phyloP scores from a whole-genome alignment of 2,113 vertebrate species.

The Sphyrna mokarran region DNA sequence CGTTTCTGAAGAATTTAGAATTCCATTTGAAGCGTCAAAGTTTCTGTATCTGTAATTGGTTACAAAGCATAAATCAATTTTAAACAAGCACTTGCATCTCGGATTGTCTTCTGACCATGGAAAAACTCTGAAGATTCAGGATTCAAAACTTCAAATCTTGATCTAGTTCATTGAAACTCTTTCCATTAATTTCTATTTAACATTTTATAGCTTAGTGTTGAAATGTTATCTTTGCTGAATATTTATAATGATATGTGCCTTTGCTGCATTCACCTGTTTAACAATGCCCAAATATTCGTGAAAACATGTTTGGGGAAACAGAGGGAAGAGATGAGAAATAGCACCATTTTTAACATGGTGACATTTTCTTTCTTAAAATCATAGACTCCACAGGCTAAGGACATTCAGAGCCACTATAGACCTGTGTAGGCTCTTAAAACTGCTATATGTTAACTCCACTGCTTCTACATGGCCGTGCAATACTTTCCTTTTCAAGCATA shows the following conservation, averaged over 20 bases:
- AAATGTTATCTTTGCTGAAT: neutral
- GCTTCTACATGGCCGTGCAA: neutral
- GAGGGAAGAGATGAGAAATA: neutral
- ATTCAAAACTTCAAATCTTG: no score
- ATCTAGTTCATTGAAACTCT: neutral
- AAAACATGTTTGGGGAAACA: neutral
- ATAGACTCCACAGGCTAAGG: neutral
- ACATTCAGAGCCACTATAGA: neutral
- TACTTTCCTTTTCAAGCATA: neutral
- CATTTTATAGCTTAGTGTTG: no score
- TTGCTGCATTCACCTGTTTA: neutral
- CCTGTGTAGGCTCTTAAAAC: neutral
- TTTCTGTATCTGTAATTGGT: neutral
- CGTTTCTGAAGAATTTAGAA: neutral
- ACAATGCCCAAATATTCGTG: neutral
- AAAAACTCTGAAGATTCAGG: neutral
- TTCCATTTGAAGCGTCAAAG: neutral
- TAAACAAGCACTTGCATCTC: neutral
- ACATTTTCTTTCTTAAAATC: neutral
- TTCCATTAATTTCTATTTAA: neutral
- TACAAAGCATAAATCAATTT: neutral
- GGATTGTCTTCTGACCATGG: neutral
- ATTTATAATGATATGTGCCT: neutral
- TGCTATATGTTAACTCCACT: neutral
- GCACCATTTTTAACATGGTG: neutral